Evolutionary conservation across 2,797 vertebrate species (phyloP).

Genomic region (Lutjanus campechanus): DNA sequence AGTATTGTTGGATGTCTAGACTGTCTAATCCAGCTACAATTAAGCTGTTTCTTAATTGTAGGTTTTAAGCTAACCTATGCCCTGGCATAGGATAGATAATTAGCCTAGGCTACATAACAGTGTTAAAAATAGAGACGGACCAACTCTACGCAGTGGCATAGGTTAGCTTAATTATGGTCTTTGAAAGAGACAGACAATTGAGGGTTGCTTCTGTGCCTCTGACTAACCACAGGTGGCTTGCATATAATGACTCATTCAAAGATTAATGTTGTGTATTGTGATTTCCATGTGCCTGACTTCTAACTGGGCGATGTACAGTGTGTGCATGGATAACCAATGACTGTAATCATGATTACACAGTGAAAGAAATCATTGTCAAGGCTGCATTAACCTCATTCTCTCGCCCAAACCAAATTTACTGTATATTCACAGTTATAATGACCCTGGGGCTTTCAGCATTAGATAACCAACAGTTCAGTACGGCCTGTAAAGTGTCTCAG

Average conservation of each 20-base stretch:
- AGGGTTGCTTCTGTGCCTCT: slow-evolving; percentile 81
- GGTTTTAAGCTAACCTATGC: slow-evolving; percentile 80
- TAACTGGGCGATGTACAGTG: slow-evolving; percentile 57
- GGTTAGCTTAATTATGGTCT: slow-evolving; percentile 79
- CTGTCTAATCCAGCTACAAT: slow-evolving; percentile 72
- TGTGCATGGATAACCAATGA: slow-evolving; percentile 74
- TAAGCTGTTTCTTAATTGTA: slow-evolving; percentile 81
- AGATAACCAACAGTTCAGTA: slow-evolving; percentile 24
- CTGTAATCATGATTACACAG: slow-evolving; percentile 45
- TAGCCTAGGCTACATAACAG: slow-evolving; percentile 43
- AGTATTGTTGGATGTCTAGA: slow-evolving; percentile 60
- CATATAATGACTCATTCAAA: slow-evolving; percentile 71
- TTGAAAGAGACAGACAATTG: slow-evolving; percentile 68
- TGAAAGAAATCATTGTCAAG: slow-evolving; percentile 71
- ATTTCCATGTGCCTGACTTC: slow-evolving; percentile 65
- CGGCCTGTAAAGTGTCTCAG: slow-evolving; percentile 9
- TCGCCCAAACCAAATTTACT: slow-evolving; percentile 21
- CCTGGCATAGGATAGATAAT: slow-evolving; percentile 68
- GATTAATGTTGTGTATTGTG: slow-evolving; percentile 66
- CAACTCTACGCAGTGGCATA: slow-evolving; percentile 63
- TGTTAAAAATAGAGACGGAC: slow-evolving; percentile 62
- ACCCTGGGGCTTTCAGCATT: slow-evolving; percentile 41
- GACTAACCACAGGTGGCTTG: slow-evolving; percentile 80
- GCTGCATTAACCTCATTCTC: slow-evolving; percentile 60
- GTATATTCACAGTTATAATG: slow-evolving; percentile 32